Evolutionary conservation across 2,888 invertebrate species (phyloP).

Genomic region (Clostera curtula): DNA sequence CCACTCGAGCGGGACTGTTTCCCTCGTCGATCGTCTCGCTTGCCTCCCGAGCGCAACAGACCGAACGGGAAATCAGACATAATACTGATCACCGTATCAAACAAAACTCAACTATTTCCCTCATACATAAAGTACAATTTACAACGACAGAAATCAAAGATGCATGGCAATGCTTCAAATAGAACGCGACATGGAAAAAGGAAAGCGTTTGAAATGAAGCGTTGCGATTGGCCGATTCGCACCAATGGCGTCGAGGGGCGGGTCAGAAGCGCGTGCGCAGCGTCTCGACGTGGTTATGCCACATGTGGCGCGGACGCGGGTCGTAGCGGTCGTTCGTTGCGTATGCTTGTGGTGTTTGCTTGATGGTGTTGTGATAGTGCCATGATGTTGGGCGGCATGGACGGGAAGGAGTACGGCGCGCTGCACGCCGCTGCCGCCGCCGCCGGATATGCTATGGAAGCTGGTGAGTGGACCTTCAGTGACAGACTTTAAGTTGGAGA

Average conservation of each 20-base stretch:
- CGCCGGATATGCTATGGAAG: constrained; percentile 59
- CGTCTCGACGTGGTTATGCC: constrained; percentile 26
- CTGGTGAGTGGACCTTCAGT: constrained; percentile 33
- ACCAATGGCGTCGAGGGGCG: constrained; percentile 61
- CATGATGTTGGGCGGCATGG: constrained; percentile 67
- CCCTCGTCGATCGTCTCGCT: constrained; percentile 57
- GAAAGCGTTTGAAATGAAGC: constrained; percentile 69
- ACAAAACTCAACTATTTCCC: constrained; percentile 14
- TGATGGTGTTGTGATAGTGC: constrained; percentile 36
- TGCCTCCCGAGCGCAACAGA: constrained; percentile 63
- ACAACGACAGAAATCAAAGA: constrained; percentile 22
- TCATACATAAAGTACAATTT: constrained; percentile 21
- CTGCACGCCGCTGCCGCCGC: constrained; percentile 66
- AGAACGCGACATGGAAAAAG: constrained; percentile 69
- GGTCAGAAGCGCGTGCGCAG: constrained; percentile 31
- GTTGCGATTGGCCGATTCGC: constrained; percentile 64
- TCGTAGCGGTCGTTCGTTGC: constrained; percentile 35
- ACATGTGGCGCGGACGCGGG: constrained; percentile 35
- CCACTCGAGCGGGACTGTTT: constrained; percentile 41
- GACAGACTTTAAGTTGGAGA: no score
- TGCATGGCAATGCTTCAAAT: constrained; percentile 69
- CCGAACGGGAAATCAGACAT: constrained; percentile 67
- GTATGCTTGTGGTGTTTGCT: constrained; percentile 6
- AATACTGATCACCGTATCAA: constrained; percentile 18
- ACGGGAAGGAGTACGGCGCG: constrained; percentile 70